Percentiles rank a stretch among this genome's conserved stretches.
Evolutionary conservation across 2,888 invertebrate species (phyloP).

Genomic region (Altica lythri): DNA sequence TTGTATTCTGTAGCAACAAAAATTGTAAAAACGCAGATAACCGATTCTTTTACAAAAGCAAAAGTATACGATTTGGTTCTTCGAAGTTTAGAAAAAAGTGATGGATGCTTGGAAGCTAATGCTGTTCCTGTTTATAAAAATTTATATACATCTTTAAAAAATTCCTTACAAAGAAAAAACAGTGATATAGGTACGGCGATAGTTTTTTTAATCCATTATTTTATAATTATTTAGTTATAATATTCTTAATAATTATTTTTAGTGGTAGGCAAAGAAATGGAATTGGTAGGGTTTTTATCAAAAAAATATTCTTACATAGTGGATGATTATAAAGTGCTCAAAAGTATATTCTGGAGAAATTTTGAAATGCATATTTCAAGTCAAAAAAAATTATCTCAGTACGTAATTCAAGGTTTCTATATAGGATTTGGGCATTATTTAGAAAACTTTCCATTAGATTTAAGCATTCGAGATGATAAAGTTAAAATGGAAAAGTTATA

Average conservation of each 20-base stretch:
- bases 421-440: constrained; percentile 46
- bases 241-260: constrained; percentile 33
- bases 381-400: constrained; percentile 36
- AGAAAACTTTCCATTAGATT: constrained; percentile 44
- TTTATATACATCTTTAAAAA: constrained; percentile 34
- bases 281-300: constrained; percentile 45
- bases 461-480: constrained; percentile 35
- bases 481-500: constrained; percentile 42
- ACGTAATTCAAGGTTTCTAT: constrained; percentile 44
- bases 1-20: constrained; percentile 44
- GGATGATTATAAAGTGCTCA: constrained; percentile 37
- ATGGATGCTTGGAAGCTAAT: constrained; percentile 37
- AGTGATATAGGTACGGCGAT: constrained; percentile 41
- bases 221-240: background rate
- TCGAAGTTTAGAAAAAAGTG: constrained; percentile 44
- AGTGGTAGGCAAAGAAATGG: constrained; percentile 47
- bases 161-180: constrained; percentile 35
- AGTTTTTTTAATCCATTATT: background rate
- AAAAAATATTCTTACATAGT: constrained; percentile 45
- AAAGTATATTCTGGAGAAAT: constrained; percentile 37
- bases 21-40: constrained; percentile 39
- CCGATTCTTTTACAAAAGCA: constrained; percentile 43
- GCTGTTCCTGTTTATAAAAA: constrained; percentile 33
- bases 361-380: constrained; percentile 41
- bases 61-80: constrained; percentile 45